Base-by-base conservation (phyloP, 2,113 vertebrate genomes). In the Chlamydotis undulata region DNA sequence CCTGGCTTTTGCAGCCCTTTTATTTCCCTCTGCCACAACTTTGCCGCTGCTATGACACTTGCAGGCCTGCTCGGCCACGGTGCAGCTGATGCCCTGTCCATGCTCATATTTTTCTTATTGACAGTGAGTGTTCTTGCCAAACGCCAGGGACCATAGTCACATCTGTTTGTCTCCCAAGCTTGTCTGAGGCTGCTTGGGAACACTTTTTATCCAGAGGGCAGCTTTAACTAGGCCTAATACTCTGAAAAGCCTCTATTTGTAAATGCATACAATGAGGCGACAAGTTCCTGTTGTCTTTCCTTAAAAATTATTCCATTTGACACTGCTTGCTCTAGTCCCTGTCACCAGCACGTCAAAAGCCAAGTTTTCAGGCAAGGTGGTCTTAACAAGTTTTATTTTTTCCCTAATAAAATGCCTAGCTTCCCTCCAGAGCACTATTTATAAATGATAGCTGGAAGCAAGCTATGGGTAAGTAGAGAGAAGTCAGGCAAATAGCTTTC, bases 31-130 rank as follows among this genome's bases (percentile, higher is more conserved):
- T 94, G 93, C 97, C 94, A 52, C 96, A 89, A 74, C 85, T 91
- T 91, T 87, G 75, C 96, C 64, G 45, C 97, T 97, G 91, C 93
- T 68, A 4, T 98, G 98, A 98, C 98, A 98, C 97, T 93, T 94
- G 77, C 97, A 98, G 98, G 97, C 97, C 97, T 64, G 93, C 95
- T 96, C 76, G 92, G 74, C 96, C 89, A 23, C 80, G 89, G 97
- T 97, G 97, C 98, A 99, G 98, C 98, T 99, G 99, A 98, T 98
- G 98, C 98, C 98, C 98, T 99, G 98, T 99, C 99, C 97, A 94
- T 97, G 97, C 97, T 90, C 96, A 98, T 99, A 98, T 98, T 96
- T 97, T 98, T 98, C 98, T 97, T 97, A 96, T 96, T 98, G 98
- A 99, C 97, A 98, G 98, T 98, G 98, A 99, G 97, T 92, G 93